Evolutionary conservation across 2,797 vertebrate species (phyloP), one percentile per base, ranked within the genome.

Genomic region (Cyprinodon diabolis): DNA sequence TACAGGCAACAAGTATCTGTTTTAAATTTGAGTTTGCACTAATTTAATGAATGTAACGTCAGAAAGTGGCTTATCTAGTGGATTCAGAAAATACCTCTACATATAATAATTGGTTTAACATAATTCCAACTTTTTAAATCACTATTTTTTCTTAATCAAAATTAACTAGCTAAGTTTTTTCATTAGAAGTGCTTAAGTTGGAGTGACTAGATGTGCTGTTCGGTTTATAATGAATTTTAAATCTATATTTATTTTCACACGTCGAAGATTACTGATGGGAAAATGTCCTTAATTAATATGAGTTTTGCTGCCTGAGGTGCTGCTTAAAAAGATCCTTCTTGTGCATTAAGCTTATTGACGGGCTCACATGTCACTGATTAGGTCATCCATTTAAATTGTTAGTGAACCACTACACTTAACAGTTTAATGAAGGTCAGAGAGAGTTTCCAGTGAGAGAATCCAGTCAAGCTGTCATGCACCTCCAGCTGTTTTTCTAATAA

Each of bases 401-500:
- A 89, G 79, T 70, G 78, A 86, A 89, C 84, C 80, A 77, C 76
- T 57, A 56, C 86, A 85, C 87, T 91, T 82, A 84, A 85, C 84
- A 84, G 80, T 90, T 90, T 91, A 89, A 92, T 92, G 90, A 91
- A 91, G 91, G 91, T 90, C 92, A 92, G 80, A 75, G 78, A 77
- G 88, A 91, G 91, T 92, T 91, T 91, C 92, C 81, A 81, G 84
- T 86, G 72, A 82, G 83, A 85, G 87, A 82, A 91, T 92, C 91
- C 86, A 92, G 89, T 92, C 82, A 88, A 89, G 91, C 87, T 91
- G 88, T 91, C 88, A 86, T 87, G 76, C 73, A 89, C 89, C 89
- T 81, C 90, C 92, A 91, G 91, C 91, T 92, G 89, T 91, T 92
- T 71, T 86, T 80, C 84, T 93, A 91, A 90, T 91, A 91, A 89